These are phyloP conservation scores for Poecilobothrus nobilitatus DNA, from an alignment of 2,888 invertebrate species.

Conservation along the genomic window DNA sequence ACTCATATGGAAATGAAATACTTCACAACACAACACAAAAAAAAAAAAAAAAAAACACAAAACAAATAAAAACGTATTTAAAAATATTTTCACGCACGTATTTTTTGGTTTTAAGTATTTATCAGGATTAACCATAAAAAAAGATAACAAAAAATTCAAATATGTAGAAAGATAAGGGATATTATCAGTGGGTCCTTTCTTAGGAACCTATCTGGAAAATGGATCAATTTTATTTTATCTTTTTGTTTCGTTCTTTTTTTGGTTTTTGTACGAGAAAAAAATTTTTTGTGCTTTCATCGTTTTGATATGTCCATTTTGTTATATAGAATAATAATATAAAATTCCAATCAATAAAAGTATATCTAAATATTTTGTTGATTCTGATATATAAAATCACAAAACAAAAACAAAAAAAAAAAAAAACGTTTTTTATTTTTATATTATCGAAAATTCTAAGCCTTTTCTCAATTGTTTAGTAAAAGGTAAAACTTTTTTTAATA, in stretches of 20 bases:
- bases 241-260: too few relatives aligned
- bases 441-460: not conserved
- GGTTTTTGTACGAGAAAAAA: too few relatives aligned
- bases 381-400: not conserved
- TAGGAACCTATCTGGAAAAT: too few relatives aligned
- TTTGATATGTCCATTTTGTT: too few relatives aligned
- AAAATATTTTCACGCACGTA: slow-evolving; percentile 3
- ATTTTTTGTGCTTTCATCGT: too few relatives aligned
- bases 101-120: slow-evolving; percentile 3
- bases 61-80: not conserved
- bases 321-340: too few relatives aligned
- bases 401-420: not conserved
- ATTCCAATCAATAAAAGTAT: too few relatives aligned
- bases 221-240: too few relatives aligned
- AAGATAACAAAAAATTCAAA: not conserved
- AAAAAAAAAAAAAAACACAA: too few relatives aligned
- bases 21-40: too few relatives aligned
- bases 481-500: not conserved
- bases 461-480: not conserved
- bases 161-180: too few relatives aligned
- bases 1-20: not conserved
- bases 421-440: not conserved
- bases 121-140: not conserved
- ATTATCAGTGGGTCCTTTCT: not conserved
- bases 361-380: not conserved